phyloP scores from a whole-genome alignment of 2,797 vertebrate genomes.

The Cryptoblepharus egeriae region DNA sequence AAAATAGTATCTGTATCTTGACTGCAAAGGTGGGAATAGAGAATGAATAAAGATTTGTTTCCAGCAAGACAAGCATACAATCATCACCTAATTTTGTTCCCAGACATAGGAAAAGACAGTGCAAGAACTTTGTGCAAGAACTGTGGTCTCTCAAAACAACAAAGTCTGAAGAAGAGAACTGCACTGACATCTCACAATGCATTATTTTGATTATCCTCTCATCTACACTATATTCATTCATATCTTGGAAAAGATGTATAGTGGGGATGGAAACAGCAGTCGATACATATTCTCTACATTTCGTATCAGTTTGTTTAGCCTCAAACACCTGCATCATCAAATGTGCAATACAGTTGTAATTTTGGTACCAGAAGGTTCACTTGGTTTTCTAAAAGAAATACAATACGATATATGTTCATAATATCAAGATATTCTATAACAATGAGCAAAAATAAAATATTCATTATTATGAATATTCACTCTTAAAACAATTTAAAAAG shows the following conservation, averaged over 20 bases:
- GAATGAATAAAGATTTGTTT: neutral
- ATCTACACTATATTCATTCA: neutral
- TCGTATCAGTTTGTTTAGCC: neutral
- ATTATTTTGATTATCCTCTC: neutral
- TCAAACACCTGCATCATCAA: neutral
- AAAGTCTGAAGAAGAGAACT: neutral
- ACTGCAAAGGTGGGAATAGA: neutral
- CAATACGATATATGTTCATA: neutral
- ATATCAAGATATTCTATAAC: neutral
- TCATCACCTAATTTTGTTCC: neutral
- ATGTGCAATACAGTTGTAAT: neutral
- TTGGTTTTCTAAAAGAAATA: too few relatives aligned
- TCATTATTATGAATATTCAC: too few relatives aligned
- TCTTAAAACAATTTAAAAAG: neutral
- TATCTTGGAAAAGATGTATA: neutral
- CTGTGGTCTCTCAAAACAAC: neutral
- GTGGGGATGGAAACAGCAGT: neutral
- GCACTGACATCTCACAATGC: neutral
- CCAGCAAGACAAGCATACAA: neutral
- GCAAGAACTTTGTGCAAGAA: neutral
- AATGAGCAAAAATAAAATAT: neutral
- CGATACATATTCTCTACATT: neutral
- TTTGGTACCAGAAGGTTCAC: neutral
- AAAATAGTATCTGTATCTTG: neutral
- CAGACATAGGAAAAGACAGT: neutral